phyloP scores from a whole-genome alignment of 2,888 invertebrate genomes.

The Hirtodrosophila alboralis region DNA sequence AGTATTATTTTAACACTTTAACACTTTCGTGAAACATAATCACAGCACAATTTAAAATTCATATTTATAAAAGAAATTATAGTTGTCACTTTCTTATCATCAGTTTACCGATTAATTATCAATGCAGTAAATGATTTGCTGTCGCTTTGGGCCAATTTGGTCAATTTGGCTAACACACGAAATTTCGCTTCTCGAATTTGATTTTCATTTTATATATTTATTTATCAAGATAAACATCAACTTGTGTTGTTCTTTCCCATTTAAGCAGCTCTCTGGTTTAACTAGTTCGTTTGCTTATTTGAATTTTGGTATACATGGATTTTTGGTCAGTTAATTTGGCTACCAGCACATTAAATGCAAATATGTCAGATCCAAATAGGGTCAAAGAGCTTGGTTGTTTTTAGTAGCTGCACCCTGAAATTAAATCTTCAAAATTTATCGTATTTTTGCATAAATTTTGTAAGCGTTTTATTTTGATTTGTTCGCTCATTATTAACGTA shows the following conservation, averaged over 20 bases:
- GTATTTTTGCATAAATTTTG: conserved; percentile 35
- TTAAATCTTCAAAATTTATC: conserved; percentile 17
- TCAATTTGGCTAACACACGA: conserved; percentile 8
- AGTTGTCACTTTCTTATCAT: conserved; percentile 10
- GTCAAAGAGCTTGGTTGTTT: conserved; percentile 31
- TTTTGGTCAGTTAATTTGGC: conserved; percentile 37
- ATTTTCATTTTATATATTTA: conserved; percentile 51
- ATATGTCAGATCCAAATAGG: conserved; percentile 50
- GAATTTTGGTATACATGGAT: conserved; percentile 25
- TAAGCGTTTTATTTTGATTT: conserved; percentile 19
- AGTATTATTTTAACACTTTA: conserved; percentile 8
- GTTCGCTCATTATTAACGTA: conserved; percentile 22
- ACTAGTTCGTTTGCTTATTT: conserved; percentile 34
- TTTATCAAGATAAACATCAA: conserved; percentile 50
- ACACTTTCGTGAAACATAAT: conserved; percentile 2
- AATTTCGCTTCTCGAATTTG: conserved; percentile 16
- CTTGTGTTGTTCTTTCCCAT: conserved; percentile 19
- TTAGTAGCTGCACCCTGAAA: conserved; percentile 37
- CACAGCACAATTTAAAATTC: conserved; percentile 14
- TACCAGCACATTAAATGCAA: conserved; percentile 57
- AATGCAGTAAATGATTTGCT: neutral
- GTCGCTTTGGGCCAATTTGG: conserved; percentile 19
- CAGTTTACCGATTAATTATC: conserved; percentile 12
- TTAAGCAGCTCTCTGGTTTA: conserved; percentile 23
- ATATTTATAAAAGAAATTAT: conserved; percentile 4